phyloP scores from a whole-genome alignment of 2,113 vertebrate genomes.

The Cochlearius cochlearius region DNA sequence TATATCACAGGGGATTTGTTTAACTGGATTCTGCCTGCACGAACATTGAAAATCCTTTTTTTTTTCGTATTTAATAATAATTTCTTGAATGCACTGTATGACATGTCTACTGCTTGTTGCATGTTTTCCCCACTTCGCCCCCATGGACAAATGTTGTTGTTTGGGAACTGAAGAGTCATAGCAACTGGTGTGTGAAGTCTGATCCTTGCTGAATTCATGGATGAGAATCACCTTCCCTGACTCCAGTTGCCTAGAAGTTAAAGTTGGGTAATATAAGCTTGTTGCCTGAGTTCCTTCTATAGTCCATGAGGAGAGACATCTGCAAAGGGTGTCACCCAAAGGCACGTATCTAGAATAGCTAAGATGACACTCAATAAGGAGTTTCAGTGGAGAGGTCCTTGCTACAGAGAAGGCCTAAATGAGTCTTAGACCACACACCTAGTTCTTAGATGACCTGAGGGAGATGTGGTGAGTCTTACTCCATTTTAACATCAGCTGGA shows the following conservation, averaged over 20 bases:
- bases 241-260: background rate
- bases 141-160: background rate
- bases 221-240: background rate
- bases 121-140: background rate
- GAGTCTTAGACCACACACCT: background rate
- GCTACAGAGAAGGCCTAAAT: background rate
- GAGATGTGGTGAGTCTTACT: background rate
- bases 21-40: background rate
- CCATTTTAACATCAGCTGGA: background rate
- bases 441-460: background rate
- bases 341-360: background rate
- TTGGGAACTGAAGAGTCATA: background rate
- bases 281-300: background rate
- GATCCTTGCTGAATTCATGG: background rate
- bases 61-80: background rate
- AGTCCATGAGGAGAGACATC: background rate
- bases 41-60: background rate
- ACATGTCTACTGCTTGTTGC: background rate
- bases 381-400: background rate
- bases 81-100: background rate
- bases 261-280: background rate
- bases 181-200: background rate
- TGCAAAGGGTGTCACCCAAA: background rate
- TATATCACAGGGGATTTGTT: background rate
- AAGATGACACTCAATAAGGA: background rate